phyloP scores from a whole-genome alignment of 2,888 invertebrate genomes.

The Caenorhabditis virilis region DNA sequence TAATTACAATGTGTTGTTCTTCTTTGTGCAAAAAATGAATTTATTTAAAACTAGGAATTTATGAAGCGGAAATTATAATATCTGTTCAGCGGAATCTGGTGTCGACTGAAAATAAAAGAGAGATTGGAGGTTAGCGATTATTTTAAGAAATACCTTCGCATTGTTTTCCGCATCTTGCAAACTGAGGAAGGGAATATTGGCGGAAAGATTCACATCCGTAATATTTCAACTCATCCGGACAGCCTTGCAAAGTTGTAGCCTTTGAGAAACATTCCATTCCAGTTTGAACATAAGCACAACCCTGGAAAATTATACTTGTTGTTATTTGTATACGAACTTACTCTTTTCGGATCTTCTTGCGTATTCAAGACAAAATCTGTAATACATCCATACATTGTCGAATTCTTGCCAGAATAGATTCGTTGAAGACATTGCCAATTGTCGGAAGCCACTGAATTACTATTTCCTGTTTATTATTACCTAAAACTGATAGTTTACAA shows the following conservation, averaged over 20 bases:
- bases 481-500: slow-evolving; percentile 17
- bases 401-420: slow-evolving; percentile 41
- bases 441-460: slow-evolving; percentile 43
- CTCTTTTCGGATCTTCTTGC: slow-evolving; percentile 34
- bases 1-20: neutral
- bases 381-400: slow-evolving; percentile 38
- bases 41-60: slow-evolving; percentile 1
- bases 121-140: neutral
- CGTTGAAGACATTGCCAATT: slow-evolving; percentile 48
- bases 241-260: slow-evolving; percentile 17
- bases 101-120: slow-evolving; percentile 1
- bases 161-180: slow-evolving; percentile 19
- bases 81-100: neutral
- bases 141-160: slow-evolving; percentile 3
- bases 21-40: neutral
- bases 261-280: slow-evolving; percentile 42
- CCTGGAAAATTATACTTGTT: slow-evolving; percentile 12
- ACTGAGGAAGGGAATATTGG: slow-evolving; percentile 35
- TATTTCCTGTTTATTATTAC: neutral
- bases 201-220: slow-evolving; percentile 50
- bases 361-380: slow-evolving; percentile 37
- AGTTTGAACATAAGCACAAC: slow-evolving; percentile 36
- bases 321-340: slow-evolving; percentile 2
- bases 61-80: neutral
- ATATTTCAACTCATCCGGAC: slow-evolving; percentile 41